Evolutionary conservation across 2,888 invertebrate species (phyloP).

Genomic region (Dione juno): DNA sequence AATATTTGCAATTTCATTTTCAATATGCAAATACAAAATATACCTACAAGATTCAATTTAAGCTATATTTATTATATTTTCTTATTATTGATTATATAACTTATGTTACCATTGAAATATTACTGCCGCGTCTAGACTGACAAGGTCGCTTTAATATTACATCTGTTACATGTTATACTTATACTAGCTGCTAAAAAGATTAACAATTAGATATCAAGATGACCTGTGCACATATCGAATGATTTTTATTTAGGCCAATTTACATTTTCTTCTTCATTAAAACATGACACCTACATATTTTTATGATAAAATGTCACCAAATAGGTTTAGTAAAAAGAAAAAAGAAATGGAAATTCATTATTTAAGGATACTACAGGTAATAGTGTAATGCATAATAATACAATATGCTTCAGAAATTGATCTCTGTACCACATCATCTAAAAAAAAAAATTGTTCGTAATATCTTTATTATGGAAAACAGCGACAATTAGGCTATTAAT

Average conservation of each 20-base stretch:
- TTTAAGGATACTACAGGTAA: neutral
- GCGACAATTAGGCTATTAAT: constrained; percentile 12
- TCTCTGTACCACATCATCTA: neutral
- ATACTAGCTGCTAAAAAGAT: neutral
- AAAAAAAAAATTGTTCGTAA: neutral
- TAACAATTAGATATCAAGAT: constrained; percentile 24
- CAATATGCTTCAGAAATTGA: neutral
- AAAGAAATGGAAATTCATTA: neutral
- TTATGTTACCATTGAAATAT: neutral
- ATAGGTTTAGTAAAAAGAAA: neutral
- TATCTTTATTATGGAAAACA: neutral
- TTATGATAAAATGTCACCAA: neutral
- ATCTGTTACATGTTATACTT: constrained; percentile 28
- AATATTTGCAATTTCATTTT: too few species aligned
- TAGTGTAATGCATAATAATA: neutral
- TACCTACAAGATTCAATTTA: too few species aligned
- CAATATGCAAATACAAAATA: too few species aligned
- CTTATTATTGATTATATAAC: neutral
- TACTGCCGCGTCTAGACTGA: constrained; percentile 43
- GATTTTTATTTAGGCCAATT: constrained; percentile 18
- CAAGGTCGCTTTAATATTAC: constrained; percentile 34
- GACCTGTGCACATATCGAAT: neutral
- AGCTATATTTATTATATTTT: too few species aligned
- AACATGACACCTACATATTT: neutral
- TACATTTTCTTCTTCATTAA: neutral